These are phyloP conservation scores for Nesidiocoris tenuis DNA, from an alignment of 2,888 invertebrate genomes.

Conservation along the genomic window DNA sequence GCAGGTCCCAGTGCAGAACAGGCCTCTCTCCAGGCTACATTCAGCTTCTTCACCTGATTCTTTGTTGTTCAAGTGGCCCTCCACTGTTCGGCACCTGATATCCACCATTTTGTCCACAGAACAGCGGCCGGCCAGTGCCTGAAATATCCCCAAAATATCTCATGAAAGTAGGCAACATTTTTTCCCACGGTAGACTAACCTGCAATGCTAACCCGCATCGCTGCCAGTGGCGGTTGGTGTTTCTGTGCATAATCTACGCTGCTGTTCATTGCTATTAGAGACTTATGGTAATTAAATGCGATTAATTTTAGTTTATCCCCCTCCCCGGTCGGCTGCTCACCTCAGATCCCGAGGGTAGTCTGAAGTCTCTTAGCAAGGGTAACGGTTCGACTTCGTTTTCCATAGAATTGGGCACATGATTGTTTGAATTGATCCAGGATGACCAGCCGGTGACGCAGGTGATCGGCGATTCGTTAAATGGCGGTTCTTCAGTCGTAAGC, in stretches of 20 bases:
- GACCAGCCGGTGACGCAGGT: slow-evolving; percentile 75
- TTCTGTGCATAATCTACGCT: no score
- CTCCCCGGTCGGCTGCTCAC: no score
- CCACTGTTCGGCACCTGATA: slow-evolving; percentile 74
- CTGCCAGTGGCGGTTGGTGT: no score
- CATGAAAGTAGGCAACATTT: no score
- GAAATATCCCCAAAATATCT: background rate
- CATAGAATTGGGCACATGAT: slow-evolving; percentile 55
- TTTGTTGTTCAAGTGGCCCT: slow-evolving; percentile 63
- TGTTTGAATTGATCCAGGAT: slow-evolving; percentile 66
- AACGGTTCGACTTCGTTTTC: slow-evolving; percentile 61
- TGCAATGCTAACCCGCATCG: no score
- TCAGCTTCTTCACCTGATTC: slow-evolving; percentile 72
- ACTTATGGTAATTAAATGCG: no score
- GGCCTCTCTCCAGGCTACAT: slow-evolving; percentile 72
- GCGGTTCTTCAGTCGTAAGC: slow-evolving; percentile 45
- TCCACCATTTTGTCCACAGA: slow-evolving; percentile 63
- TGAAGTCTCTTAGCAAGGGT: slow-evolving; percentile 56
- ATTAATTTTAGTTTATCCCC: no score
- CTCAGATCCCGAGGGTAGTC: background rate
- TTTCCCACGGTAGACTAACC: no score
- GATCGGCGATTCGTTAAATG: slow-evolving; percentile 54
- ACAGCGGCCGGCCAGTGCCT: slow-evolving; percentile 56
- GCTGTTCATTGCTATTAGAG: no score
- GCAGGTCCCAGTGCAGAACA: slow-evolving; percentile 67